Evolutionary conservation across 2,113 vertebrate genomes (phyloP).

Genomic region (Petroica traversi): DNA sequence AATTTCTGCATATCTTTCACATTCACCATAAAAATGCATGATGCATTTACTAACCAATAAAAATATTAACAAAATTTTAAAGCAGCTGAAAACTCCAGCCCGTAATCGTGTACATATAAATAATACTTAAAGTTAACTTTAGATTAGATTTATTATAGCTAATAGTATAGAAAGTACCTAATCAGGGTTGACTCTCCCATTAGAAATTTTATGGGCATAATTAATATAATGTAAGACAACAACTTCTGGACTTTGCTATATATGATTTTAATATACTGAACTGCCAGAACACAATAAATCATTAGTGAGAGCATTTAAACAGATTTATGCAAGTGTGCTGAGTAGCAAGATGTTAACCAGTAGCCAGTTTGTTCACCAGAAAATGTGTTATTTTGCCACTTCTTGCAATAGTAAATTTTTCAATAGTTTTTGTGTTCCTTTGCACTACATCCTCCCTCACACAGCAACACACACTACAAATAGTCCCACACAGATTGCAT

Average conservation of each 20-base stretch:
- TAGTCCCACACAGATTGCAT: background rate
- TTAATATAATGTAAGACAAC: conserved; percentile 51
- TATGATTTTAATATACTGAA: conserved; percentile 67
- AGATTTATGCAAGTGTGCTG: conserved; percentile 30
- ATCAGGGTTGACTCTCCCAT: conserved; percentile 19
- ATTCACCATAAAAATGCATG: background rate
- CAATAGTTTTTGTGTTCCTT: background rate
- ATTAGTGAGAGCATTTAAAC: conserved; percentile 20
- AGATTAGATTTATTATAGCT: background rate
- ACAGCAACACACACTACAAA: background rate
- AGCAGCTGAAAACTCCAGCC: background rate
- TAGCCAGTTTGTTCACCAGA: background rate
- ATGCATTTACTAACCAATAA: background rate
- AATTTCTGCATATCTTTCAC: background rate
- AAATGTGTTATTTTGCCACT: background rate
- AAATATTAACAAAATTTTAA: background rate
- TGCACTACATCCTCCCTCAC: background rate
- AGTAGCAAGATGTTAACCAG: background rate
- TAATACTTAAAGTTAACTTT: background rate
- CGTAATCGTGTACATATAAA: background rate
- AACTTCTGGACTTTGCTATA: conserved; percentile 43
- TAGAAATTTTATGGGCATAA: conserved; percentile 24
- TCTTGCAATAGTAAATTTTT: background rate
- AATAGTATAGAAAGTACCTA: conserved; percentile 15
- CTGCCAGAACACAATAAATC: conserved; percentile 25